A percentile compares a stretch with the other conserved stretches of the same genome.
phyloP scores from a whole-genome alignment of 2,113 vertebrate genomes.

The Miniopterus natalensis region DNA sequence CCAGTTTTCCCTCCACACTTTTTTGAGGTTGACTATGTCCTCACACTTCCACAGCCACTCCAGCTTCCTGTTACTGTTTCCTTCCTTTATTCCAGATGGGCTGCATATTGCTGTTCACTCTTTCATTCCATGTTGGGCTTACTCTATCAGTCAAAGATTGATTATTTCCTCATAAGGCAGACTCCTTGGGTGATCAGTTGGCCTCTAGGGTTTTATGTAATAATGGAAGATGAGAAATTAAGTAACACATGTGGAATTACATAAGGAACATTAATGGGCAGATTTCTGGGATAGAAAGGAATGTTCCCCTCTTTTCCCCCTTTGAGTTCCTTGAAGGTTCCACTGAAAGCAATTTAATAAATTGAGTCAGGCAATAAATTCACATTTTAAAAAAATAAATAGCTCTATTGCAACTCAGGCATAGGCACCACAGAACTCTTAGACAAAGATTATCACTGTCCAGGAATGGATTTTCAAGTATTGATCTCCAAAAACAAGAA shows the following conservation, averaged over 20 bases:
- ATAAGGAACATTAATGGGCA: background rate
- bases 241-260: background rate
- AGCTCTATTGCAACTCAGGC: background rate
- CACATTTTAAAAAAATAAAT: background rate
- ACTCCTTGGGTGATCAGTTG: conserved; percentile 44
- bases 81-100: background rate
- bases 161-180: conserved; percentile 38
- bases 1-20: background rate
- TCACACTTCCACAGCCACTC: background rate
- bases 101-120: background rate
- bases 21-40: conserved; percentile 15
- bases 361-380: background rate
- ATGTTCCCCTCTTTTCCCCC: background rate
- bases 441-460: background rate
- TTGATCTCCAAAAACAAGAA: conserved; percentile 13
- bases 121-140: background rate
- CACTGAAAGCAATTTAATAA: conserved; percentile 14
- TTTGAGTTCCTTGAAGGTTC: background rate
- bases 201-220: background rate
- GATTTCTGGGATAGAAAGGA: background rate
- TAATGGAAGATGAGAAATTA: conserved; percentile 41
- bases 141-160: background rate
- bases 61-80: conserved; percentile 41
- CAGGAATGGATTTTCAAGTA: conserved; percentile 1
- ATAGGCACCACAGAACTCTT: background rate